Evolutionary conservation across 1,140 invertebrate species (phyloP).

Genomic region (Trinorchestia longiramus): DNA sequence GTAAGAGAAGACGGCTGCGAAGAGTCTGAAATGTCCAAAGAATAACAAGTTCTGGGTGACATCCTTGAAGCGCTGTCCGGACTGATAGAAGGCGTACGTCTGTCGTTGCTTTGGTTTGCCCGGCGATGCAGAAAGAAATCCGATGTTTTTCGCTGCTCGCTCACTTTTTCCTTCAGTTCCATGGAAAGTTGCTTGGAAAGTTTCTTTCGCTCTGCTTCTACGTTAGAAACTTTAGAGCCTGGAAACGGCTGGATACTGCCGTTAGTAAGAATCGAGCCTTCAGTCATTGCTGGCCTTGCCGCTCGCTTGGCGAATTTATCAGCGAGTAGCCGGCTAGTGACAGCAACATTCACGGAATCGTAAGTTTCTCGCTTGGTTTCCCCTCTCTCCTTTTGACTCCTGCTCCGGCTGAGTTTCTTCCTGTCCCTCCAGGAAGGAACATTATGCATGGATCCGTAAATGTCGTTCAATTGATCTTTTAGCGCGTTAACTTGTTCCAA

Average conservation of each 20-base stretch:
- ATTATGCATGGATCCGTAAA: slow-evolving; percentile 77
- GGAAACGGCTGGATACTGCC: slow-evolving; percentile 48
- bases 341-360: slow-evolving; percentile 57
- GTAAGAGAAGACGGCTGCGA: slow-evolving; percentile 68
- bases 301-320: slow-evolving; percentile 60
- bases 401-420: slow-evolving; percentile 68
- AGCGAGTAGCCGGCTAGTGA: slow-evolving; percentile 58
- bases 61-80: slow-evolving; percentile 64
- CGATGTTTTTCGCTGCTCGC: slow-evolving; percentile 55
- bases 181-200: slow-evolving; percentile 65
- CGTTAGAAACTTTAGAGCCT: slow-evolving; percentile 52
- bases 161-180: slow-evolving; percentile 64
- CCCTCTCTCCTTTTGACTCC: slow-evolving; percentile 56
- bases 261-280: slow-evolving; percentile 38
- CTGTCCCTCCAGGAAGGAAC: slow-evolving; percentile 70
- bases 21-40: slow-evolving; percentile 72
- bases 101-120: not conserved
- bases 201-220: slow-evolving; percentile 63
- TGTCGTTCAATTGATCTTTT: slow-evolving; percentile 84
- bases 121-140: not conserved
- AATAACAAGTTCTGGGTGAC: slow-evolving; percentile 74
- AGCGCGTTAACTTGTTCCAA: slow-evolving; percentile 86
- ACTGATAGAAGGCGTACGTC: slow-evolving; percentile 61
- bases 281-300: slow-evolving; percentile 59
- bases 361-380: slow-evolving; percentile 58